Evolutionary conservation across 2,888 invertebrate genomes (phyloP).

Genomic region (Mythimna vitellina): DNA sequence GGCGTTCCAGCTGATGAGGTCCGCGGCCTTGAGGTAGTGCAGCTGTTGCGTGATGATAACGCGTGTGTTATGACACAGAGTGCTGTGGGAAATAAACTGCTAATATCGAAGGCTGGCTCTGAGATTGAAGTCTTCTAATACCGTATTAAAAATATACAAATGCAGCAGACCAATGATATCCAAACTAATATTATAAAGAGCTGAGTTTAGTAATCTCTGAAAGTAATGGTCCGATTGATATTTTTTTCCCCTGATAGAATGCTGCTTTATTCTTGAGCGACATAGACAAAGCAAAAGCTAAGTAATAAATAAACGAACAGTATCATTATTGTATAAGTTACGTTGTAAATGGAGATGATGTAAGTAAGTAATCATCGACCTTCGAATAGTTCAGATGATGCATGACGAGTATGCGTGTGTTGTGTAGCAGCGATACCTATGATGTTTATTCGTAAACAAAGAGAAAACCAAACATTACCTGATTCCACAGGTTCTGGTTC

Average conservation of each 20-base stretch:
- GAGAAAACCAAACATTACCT: constrained; percentile 2
- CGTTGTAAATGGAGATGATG: constrained; percentile 18
- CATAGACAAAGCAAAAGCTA: too few relatives aligned
- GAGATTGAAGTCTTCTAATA: neutral
- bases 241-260: too few relatives aligned
- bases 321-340: constrained; percentile 6
- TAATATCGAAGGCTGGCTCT: neutral
- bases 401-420: constrained; percentile 18
- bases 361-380: constrained; percentile 8
- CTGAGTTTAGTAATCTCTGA: too few relatives aligned
- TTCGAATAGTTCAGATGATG: constrained; percentile 25
- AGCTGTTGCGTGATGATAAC: constrained; percentile 19
- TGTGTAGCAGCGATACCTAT: neutral
- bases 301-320: neutral
- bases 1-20: constrained; percentile 8
- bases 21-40: constrained; percentile 13
- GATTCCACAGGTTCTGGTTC: neutral
- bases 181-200: too few relatives aligned
- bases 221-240: too few relatives aligned
- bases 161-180: too few relatives aligned
- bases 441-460: neutral
- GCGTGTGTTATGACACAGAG: neutral
- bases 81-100: neutral
- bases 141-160: neutral
- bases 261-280: too few relatives aligned